Evolutionary conservation across 2,797 vertebrate species (phyloP), one percentile per base, ranked within the genome.

Genomic region (Pteronotus mesoamericanus): DNA sequence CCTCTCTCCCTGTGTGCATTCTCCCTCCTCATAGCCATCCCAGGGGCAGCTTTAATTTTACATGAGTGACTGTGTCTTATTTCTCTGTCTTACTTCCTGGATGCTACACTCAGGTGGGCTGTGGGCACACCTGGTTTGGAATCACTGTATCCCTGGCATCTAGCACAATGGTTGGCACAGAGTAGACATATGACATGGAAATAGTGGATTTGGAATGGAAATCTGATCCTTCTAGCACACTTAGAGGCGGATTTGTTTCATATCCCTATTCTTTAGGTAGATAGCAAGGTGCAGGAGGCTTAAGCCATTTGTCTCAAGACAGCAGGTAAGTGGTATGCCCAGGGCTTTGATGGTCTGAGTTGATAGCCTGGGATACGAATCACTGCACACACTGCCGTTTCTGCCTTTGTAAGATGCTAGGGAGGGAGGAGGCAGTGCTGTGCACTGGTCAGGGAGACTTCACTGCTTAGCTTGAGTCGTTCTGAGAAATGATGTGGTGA

Each of bases 351-450:
- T 1, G 37, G 39, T 48, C n/a, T 44, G 16, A 19, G 4, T 3
- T 3, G 0, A 0, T 24, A 66, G 82, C 21, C 53, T 1, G 1
- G 7, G n/a, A 32, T 8, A 2, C 42, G 3, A 0, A 55, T 46
- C 14, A 16, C 48, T 11, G 22, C 2, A 0, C 32, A 11, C 7
- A 3, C 4, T 15, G 19, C 29, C 32, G 21, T 32, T 46, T 51
- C 15, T 44, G 39, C 24, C 57, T 75, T 57, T 10, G 7, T 37
- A 3, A 15, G 57, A 18, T 14, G 16, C 37, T 9, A 0, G 9
- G 10, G n/a, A 22, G 44, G 51, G 6, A 24, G 34, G 37, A 68
- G 24, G 15, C n/a, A 21, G 1, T 26, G 21, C 22, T 1, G 6
- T 8, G 5, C 14, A 21, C 5, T 59, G 64, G 64, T 24, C 24